These are phyloP conservation scores for Lycocerus yunnanus DNA, from an alignment of 2,888 invertebrate species.

Conservation along the genomic window DNA sequence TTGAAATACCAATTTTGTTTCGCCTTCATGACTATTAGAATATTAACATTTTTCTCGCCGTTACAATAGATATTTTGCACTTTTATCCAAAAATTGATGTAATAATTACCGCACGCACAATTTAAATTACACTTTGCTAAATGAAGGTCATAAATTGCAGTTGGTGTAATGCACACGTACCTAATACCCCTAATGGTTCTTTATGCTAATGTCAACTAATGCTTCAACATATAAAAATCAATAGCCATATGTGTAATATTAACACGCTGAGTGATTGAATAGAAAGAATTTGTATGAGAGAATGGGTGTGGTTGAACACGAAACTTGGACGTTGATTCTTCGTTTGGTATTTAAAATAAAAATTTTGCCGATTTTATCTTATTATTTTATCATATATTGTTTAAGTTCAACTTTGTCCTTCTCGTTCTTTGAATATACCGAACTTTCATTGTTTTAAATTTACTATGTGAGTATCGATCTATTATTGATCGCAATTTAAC, in stretches of 20 bases:
- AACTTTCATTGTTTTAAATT: constrained; percentile 10
- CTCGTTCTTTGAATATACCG: constrained; percentile 11
- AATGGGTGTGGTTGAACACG: constrained; percentile 17
- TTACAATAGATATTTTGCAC: background rate
- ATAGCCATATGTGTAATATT: constrained; percentile 12
- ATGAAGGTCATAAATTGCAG: background rate
- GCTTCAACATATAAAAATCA: constrained; percentile 14
- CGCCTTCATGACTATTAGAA: background rate
- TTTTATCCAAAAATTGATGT: background rate
- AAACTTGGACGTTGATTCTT: constrained; percentile 14
- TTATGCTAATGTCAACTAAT: constrained; percentile 7
- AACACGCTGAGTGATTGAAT: constrained; percentile 16
- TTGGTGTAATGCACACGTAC: background rate
- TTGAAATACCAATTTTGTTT: background rate
- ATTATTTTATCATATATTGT: constrained; percentile 13
- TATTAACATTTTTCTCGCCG: background rate
- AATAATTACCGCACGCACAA: background rate
- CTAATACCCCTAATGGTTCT: background rate
- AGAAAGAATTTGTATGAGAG: constrained; percentile 5
- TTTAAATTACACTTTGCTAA: background rate
- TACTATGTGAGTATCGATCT: background rate
- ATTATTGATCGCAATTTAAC: background rate
- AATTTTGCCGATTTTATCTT: constrained; percentile 6
- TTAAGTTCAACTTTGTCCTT: constrained; percentile 7
- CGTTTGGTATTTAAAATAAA: constrained; percentile 11